Conservation (phyloP, 2,797 vertebrate genomes). For the Ptychadena robeensis region DNA sequence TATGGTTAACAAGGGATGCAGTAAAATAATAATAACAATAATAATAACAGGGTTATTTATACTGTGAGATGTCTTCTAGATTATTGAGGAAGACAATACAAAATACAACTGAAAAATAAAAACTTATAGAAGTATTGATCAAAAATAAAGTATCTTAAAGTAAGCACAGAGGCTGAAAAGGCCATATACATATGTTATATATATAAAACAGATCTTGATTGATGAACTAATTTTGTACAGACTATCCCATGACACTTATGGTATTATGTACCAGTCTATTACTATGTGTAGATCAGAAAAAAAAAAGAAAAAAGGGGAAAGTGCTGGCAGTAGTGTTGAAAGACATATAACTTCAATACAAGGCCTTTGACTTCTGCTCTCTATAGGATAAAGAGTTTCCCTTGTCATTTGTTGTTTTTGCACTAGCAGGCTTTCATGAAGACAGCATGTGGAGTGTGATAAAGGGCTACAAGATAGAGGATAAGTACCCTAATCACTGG, state of each 20-base stretch:
- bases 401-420: conserved; percentile 30
- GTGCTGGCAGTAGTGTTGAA: conserved; percentile 40
- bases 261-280: not conserved
- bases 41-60: too few relatives aligned
- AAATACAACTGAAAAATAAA: too few relatives aligned
- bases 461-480: not conserved
- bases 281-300: conserved; percentile 20
- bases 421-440: conserved; percentile 37
- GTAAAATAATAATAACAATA: too few relatives aligned
- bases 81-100: too few relatives aligned
- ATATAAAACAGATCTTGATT: too few relatives aligned
- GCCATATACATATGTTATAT: too few relatives aligned
- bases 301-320: conserved; percentile 9
- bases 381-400: conserved; percentile 31
- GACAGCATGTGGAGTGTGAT: conserved; percentile 21
- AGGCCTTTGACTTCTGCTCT: conserved; percentile 56
- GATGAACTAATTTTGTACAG: too few relatives aligned
- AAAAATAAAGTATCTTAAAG: too few relatives aligned
- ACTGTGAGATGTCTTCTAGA: too few relatives aligned
- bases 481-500: conserved; percentile 1
- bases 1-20: too few relatives aligned
- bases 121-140: too few relatives aligned
- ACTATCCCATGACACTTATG: not conserved
- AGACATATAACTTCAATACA: conserved; percentile 53
- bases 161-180: too few relatives aligned